A percentile compares a stretch with the other conserved stretches of the same genome.
phyloP scores from a whole-genome alignment of 1,140 invertebrate species.

The Calephelis virginiensis region DNA sequence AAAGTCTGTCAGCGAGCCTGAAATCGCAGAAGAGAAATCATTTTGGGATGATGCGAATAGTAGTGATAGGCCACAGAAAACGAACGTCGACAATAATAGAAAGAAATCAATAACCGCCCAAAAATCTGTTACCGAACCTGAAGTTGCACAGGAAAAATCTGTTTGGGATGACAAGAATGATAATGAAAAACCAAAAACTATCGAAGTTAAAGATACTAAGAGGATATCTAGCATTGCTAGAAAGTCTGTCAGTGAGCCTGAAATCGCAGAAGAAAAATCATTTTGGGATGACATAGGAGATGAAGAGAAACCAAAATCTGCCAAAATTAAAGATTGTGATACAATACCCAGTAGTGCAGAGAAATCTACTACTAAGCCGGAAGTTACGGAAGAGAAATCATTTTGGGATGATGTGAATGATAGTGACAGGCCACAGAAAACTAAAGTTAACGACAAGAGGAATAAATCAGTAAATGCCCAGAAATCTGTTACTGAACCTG shows the following conservation, averaged over 20 bases:
- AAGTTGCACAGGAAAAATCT: constrained; percentile 54
- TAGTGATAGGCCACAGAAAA: constrained; percentile 40
- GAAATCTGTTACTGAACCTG: constrained; percentile 50
- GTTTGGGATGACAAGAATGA: constrained; percentile 39
- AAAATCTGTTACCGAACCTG: constrained; percentile 50
- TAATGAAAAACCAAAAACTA: constrained; percentile 14
- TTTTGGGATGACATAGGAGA: constrained; percentile 61
- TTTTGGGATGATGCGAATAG: constrained; percentile 54
- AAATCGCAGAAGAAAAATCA: constrained; percentile 58
- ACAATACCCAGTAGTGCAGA: constrained; percentile 34
- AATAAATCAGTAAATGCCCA: constrained; percentile 33
- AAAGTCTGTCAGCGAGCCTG: constrained; percentile 51
- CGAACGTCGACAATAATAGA: constrained; percentile 43
- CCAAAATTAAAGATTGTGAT: constrained; percentile 43
- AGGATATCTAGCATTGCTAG: constrained; percentile 37
- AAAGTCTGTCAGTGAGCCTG: constrained; percentile 50
- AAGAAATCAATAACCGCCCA: constrained; percentile 33
- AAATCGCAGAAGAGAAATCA: constrained; percentile 48
- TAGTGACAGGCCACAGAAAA: constrained; percentile 40
- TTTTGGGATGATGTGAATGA: constrained; percentile 54
- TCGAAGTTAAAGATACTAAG: constrained; percentile 33
- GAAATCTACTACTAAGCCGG: constrained; percentile 49
- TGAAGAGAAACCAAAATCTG: constrained; percentile 40
- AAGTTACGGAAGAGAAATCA: constrained; percentile 54
- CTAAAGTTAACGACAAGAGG: constrained; percentile 42